Base-by-base conservation (phyloP, 2,797 vertebrate genomes). In the Tauraco hartlaubi region DNA sequence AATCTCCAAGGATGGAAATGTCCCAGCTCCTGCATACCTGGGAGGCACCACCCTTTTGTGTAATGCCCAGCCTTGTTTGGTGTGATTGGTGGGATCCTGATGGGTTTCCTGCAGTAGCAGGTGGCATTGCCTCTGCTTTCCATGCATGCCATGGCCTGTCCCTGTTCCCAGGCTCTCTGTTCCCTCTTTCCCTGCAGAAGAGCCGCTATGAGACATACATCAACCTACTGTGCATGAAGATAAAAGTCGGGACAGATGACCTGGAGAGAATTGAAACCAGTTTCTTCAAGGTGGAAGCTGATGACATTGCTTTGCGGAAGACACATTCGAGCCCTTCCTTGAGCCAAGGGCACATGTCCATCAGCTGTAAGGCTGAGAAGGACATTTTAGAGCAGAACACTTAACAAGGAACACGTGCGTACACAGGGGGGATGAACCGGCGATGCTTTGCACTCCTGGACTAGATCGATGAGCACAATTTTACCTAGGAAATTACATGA, bases 171-270 rank as follows among this genome's bases (percentile, higher is more conserved):
- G 52, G 51, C 61, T 91, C 64, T 94, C 89, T 91, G 26, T 96
- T 94, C 82, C 74, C 41, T 95, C 88, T 90, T 22, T 74, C 75
- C 66, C 89, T 95, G 88, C 98, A 99, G 99, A 99, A 99, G 97
- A 99, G 98, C 52, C 99, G 99, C 68, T 99, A 99, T 55, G 99
- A 99, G 97, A 99, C 99, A 0, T 99, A 99, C 83, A 98, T 99
- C 97, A 98, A 98, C 94, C 98, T 99, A 82, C 98, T 99, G 95
- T 98, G 98, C 95, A 98, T 99, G 96, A 99, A 99, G 97, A 98
- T 99, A 92, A 98, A 98, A 8, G 98, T 98, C 0, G 99, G 99
- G 88, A 99, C 98, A 3, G 99, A 99, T 23, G 99, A 99, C 97
- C 97, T 99, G 95, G 99, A 99, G 97, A 99, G 99, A 98, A 99